Evolutionary conservation across 2,888 invertebrate genomes (phyloP).

Genomic region (Heterodera filipjevi): DNA sequence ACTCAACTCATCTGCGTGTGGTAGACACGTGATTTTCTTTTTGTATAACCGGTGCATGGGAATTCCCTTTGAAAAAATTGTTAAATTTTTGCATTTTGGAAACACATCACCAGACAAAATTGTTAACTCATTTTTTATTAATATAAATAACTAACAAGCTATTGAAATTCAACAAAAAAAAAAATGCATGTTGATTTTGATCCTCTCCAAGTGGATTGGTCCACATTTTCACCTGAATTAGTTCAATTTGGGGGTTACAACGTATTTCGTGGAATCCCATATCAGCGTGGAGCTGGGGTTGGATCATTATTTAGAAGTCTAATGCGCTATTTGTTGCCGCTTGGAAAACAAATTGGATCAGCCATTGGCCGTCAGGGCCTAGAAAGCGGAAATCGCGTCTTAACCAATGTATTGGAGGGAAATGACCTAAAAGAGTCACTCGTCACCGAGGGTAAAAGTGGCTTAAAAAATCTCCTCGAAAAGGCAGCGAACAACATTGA

Average conservation of each 20-base stretch:
- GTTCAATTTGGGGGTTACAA: slow-evolving; percentile 13
- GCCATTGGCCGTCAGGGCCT: slow-evolving; percentile 8
- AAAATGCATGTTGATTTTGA: slow-evolving; percentile 29
- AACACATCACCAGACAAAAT: background rate
- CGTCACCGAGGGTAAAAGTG: background rate
- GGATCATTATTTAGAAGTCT: slow-evolving; percentile 15
- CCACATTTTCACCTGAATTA: background rate
- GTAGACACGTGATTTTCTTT: slow-evolving; percentile 27
- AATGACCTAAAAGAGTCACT: slow-evolving; percentile 16
- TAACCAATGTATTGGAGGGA: slow-evolving; percentile 5
- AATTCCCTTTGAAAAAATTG: background rate
- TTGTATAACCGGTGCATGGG: slow-evolving; percentile 8
- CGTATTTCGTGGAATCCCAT: slow-evolving; percentile 5
- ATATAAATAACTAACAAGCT: background rate
- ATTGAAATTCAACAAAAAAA: background rate
- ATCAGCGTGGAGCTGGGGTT: slow-evolving; percentile 12
- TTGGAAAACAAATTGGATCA: slow-evolving; percentile 11
- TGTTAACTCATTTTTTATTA: background rate
- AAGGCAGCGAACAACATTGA: slow-evolving; percentile 10
- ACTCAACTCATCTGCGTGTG: slow-evolving; percentile 5
- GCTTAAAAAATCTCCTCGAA: background rate
- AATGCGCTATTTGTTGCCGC: background rate
- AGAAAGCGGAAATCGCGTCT: slow-evolving; percentile 3
- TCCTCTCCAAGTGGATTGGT: slow-evolving; percentile 22
- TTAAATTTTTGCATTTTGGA: background rate